Evolutionary conservation across 1,140 invertebrate genomes (phyloP), one percentile per base, ranked within the genome.

Genomic region (Cyphomyrmex costatus): DNA sequence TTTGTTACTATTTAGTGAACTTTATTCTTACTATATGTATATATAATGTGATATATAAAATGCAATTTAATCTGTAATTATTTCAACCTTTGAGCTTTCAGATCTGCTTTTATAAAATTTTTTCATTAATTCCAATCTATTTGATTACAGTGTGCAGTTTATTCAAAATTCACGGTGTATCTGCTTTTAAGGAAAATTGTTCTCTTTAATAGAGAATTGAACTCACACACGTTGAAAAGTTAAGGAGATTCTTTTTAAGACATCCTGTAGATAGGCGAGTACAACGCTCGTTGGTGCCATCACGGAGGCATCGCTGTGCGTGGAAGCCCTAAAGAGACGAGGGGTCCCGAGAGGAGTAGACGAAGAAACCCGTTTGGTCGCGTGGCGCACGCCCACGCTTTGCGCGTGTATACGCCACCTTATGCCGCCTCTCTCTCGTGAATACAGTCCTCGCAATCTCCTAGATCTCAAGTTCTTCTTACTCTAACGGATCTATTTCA

Each of bases 381-480:
- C 93, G 93, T 93, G 93, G 92, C 92, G 63, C 68, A 73, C 91
- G 90, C 93, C 93, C 89, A 93, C 93, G 92, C 93, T 58, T 91
- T 89, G 86, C 86, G 89, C 91, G 91, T 86, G 85, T 86, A 71
- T 66, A 89, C 58, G 86, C 79, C 87, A 88, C 88, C 85, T 86
- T 86, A 85, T 76, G 58, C 61, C 86, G 73, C 68, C 63, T 61
- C 82, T 74, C 61, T 83, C 36, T 33, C 33, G 49, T 36, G 74
- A 61, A 80, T 71, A n/a, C n/a, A 73, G 21, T 61, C 12, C 79
- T 87, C 60, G 88, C 86, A 49, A 86, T 85, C 85, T 80, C 85
- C 78, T 90, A 80, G 73, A 90, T 88, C 79, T 86, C 85, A 77
- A 82, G n/a, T 74, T 61, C 53, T 73, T 71, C 21, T 73, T 56